Base-by-base conservation (phyloP, 2,888 invertebrate genomes). In the Eupithecia inturbata region DNA sequence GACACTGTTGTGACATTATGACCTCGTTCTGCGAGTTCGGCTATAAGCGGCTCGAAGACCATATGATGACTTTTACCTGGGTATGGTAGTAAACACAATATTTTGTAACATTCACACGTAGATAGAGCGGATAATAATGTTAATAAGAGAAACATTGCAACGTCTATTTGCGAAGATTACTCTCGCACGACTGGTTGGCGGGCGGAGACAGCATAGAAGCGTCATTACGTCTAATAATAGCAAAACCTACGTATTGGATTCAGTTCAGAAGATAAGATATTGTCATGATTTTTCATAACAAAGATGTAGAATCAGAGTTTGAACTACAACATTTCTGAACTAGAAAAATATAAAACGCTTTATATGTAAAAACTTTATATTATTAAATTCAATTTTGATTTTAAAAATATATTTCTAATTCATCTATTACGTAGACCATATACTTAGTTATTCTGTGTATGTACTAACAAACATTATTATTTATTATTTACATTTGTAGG, bases 11-110 rank as follows among this genome's bases (percentile, higher is more conserved):
- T 95, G 0, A 95, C 36, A 1, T 93, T 84, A 78, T 95, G 94
- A 3, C 95, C 95, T 1, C 92, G 87, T 1, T 75, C 77, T 0
- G 87, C 88, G 63, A 95, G 79, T 72, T 92, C 92, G 2, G 89
- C 84, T 2, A 95, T 75, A 10, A 95, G 80, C 0, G 94, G 92
- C 63, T 91, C 88, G 76, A 95, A 95, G 4, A 95, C 91, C 78
- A 91, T 88, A 77, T 94, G 91, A 78, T 95, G 95, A 70, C 95
- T 95, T 73, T 92, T 93, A 0, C 95, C 95, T 0, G 88, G 85
- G 75, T 95, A 93, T 2, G 91, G 90, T 53, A 95, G 89, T 1
- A 93, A 76, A 16, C 89, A 93, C 10, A 95, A 83, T 63, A 95
- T 91, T 66, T 82, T 85, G 67, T 83, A 87, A 66, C 83, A 80